A percentile compares a stretch with the other conserved stretches of the same genome.
phyloP scores from a whole-genome alignment of 1,140 invertebrate genomes.

The Ceratina japonica region DNA sequence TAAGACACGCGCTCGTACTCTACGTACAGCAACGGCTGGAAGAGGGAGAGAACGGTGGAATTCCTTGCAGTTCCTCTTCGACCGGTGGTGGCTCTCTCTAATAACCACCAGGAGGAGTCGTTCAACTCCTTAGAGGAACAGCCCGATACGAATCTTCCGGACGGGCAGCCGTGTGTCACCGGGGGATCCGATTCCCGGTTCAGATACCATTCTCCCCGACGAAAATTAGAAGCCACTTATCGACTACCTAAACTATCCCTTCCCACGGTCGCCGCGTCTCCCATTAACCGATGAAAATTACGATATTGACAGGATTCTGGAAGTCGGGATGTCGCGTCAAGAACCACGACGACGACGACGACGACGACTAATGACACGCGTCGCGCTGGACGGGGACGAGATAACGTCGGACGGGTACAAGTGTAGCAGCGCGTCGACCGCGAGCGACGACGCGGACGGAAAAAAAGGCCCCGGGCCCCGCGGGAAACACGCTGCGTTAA shows the following conservation, averaged over 20 bases:
- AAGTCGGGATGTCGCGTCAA: background rate
- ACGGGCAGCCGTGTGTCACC: conserved; percentile 30
- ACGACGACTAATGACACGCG: conserved; percentile 28
- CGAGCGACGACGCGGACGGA: no score
- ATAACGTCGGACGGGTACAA: conserved; percentile 14
- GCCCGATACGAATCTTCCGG: conserved; percentile 39
- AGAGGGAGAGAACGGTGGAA: conserved; percentile 31
- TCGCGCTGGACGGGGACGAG: background rate
- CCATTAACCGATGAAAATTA: conserved; percentile 12
- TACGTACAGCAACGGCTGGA: background rate
- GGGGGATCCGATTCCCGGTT: conserved; percentile 34
- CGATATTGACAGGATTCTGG: conserved; percentile 27
- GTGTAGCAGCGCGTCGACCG: background rate
- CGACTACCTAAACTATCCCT: conserved; percentile 22
- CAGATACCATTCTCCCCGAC: conserved; percentile 16
- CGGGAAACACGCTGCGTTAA: conserved; percentile 23
- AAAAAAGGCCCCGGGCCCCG: background rate
- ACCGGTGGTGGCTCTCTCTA: conserved; percentile 34
- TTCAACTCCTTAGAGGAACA: conserved; percentile 40
- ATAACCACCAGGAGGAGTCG: conserved; percentile 46
- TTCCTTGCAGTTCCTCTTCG: conserved; percentile 45
- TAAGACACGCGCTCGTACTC: conserved; percentile 35
- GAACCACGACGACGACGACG: conserved; percentile 1
- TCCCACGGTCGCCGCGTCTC: background rate
- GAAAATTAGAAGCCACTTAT: conserved; percentile 44